phyloP scores from a whole-genome alignment of 2,797 vertebrate genomes.

The Hippocampus kuda region DNA sequence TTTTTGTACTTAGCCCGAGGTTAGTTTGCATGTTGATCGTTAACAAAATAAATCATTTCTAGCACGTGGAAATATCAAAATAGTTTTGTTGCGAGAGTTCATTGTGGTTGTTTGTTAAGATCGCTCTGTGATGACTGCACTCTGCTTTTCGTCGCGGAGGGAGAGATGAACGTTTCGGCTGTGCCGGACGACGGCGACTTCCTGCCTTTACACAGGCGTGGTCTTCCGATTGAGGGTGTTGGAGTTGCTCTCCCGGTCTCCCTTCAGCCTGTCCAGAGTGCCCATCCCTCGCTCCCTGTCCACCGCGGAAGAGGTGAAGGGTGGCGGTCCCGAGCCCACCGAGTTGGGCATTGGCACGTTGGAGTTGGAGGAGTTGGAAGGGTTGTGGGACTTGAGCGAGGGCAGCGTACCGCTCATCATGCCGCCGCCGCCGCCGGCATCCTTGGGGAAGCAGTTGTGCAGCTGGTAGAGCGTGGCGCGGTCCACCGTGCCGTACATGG shows the following conservation, averaged over 20 bases:
- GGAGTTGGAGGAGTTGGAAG: slow-evolving; percentile 72
- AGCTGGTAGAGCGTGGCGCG: slow-evolving; percentile 82
- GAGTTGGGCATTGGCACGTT: slow-evolving; percentile 67
- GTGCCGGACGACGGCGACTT: not conserved
- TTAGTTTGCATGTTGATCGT: slow-evolving; percentile 62
- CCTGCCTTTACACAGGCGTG: slow-evolving; percentile 69
- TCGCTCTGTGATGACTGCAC: slow-evolving; percentile 58
- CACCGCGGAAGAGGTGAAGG: slow-evolving; percentile 70
- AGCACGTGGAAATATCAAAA: slow-evolving; percentile 68
- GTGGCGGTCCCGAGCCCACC: slow-evolving; percentile 67
- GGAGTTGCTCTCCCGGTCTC: slow-evolving; percentile 77
- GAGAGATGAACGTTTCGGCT: not conserved
- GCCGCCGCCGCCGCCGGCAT: slow-evolving; percentile 44
- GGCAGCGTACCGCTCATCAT: slow-evolving; percentile 74
- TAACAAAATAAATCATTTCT: slow-evolving; percentile 70
- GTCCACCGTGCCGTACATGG: slow-evolving; percentile 68
- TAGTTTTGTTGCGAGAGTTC: slow-evolving; percentile 65
- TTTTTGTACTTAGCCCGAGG: slow-evolving; percentile 58
- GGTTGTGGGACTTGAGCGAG: slow-evolving; percentile 76
- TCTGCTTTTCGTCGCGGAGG: slow-evolving; percentile 35
- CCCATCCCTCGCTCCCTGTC: slow-evolving; percentile 73
- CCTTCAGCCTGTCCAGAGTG: slow-evolving; percentile 73
- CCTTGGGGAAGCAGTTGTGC: slow-evolving; percentile 89
- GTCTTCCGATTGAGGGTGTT: slow-evolving; percentile 92
- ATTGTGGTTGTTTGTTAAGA: slow-evolving; percentile 69